Percentiles rank a stretch among this genome's conserved stretches.
These are phyloP conservation scores for Campaea margaritaria DNA, from an alignment of 2,888 invertebrate genomes.

Conservation along the genomic window DNA sequence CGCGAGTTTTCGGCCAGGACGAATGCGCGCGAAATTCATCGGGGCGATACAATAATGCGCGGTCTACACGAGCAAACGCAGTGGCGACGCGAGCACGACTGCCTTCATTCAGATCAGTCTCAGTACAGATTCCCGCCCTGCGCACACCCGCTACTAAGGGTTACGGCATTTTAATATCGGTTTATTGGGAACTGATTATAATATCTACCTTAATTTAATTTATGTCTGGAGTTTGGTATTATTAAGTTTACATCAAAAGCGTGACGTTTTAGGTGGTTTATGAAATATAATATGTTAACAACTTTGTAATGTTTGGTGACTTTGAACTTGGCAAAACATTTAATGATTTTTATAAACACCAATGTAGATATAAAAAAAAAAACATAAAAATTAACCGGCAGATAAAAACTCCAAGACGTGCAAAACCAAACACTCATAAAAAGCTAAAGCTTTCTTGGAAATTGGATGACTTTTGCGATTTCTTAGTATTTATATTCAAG, in stretches of 20 bases:
- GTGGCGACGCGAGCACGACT: slow-evolving; percentile 37
- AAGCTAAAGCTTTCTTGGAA: too few relatives aligned
- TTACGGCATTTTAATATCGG: slow-evolving; percentile 47
- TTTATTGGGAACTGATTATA: slow-evolving; percentile 37
- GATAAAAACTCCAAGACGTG: too few relatives aligned
- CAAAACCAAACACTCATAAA: too few relatives aligned
- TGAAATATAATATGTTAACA: too few relatives aligned
- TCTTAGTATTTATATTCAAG: too few relatives aligned
- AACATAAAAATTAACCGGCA: too few relatives aligned
- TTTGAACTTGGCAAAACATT: too few relatives aligned
- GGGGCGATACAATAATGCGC: slow-evolving; percentile 4
- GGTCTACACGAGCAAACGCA: slow-evolving; percentile 26
- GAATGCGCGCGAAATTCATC: slow-evolving; percentile 26
- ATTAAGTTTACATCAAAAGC: slow-evolving; percentile 13
- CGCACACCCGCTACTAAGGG: slow-evolving; percentile 37
- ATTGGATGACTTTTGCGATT: too few relatives aligned
- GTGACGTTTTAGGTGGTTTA: too few relatives aligned
- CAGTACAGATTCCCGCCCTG: slow-evolving; percentile 40
- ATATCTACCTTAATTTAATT: slow-evolving; percentile 33
- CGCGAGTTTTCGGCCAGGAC: slow-evolving; percentile 21
- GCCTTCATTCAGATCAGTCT: slow-evolving; percentile 37
- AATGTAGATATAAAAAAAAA: too few relatives aligned
- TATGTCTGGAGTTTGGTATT: slow-evolving; percentile 17
- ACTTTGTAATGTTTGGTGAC: too few relatives aligned
- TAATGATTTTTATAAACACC: too few relatives aligned